These are phyloP conservation scores for Stenotaenia linearis DNA, from an alignment of 2,888 invertebrate genomes.

Conservation along the genomic window DNA sequence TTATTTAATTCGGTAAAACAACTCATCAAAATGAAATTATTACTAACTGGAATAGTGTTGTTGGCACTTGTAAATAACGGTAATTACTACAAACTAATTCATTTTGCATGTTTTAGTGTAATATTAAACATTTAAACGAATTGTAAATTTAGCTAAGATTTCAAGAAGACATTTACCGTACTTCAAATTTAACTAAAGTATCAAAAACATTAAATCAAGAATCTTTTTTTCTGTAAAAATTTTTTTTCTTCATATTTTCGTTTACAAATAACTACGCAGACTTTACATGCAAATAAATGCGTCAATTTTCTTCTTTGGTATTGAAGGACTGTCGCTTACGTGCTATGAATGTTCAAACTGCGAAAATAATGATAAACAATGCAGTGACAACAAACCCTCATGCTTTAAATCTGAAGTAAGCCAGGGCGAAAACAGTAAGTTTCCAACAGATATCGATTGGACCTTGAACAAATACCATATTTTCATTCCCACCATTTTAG, in stretches of 20 bases:
- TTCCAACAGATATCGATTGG: background rate
- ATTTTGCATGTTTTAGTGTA: too few species aligned
- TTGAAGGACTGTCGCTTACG: background rate
- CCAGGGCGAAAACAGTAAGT: background rate
- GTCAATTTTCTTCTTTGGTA: background rate
- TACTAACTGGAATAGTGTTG: background rate
- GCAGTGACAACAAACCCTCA: background rate
- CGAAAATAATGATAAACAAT: background rate
- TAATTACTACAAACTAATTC: too few species aligned
- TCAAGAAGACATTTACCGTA: too few species aligned
- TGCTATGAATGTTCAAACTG: background rate
- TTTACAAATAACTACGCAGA: too few species aligned
- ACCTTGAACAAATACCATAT: background rate
- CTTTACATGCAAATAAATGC: background rate
- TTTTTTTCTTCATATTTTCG: too few species aligned
- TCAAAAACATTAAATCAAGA: too few species aligned
- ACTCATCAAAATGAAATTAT: background rate
- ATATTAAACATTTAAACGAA: too few species aligned
- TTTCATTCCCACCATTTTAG: background rate
- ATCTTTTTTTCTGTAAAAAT: too few species aligned
- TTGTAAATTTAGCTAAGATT: too few species aligned
- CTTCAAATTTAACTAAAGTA: too few species aligned
- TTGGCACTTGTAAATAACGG: background rate
- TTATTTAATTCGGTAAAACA: background rate
- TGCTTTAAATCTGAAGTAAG: background rate